Evolutionary conservation across 2,113 vertebrate species (phyloP).

Genomic region (Phalacrocorax carbo): DNA sequence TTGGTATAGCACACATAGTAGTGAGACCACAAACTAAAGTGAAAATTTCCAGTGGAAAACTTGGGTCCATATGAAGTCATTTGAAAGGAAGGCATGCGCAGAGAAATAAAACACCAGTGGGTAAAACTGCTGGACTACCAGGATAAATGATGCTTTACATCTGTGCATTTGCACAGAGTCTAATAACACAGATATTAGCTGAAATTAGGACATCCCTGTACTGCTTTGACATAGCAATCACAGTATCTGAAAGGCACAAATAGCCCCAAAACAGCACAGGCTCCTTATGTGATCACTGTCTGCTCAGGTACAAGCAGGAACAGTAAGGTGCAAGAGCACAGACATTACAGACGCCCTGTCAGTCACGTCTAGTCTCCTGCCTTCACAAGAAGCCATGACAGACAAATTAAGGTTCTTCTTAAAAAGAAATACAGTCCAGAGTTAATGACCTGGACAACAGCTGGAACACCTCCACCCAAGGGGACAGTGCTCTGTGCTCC

Average conservation of each 20-base stretch:
- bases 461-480: not conserved
- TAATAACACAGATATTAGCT: not conserved
- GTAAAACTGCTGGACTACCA: not conserved
- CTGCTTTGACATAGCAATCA: not conserved
- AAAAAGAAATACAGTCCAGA: not conserved
- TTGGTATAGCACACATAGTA: not conserved
- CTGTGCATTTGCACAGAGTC: not conserved
- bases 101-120: not conserved
- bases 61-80: not conserved
- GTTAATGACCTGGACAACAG: not conserved
- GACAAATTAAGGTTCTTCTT: not conserved
- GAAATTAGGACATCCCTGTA: not conserved
- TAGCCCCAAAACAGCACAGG: not conserved
- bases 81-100: not conserved
- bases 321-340: not conserved
- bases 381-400: not conserved
- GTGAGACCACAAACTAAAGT: not conserved
- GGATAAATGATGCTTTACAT: not conserved
- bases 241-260: not conserved
- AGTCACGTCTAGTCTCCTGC: not conserved
- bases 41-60: not conserved
- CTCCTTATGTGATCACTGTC: not conserved
- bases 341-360: not conserved
- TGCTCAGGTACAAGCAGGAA: not conserved
- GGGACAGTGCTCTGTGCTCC: not conserved